A percentile compares a stretch with the other conserved stretches of the same genome.
Conservation (phyloP, 2,888 invertebrate species). For the Plagiodera versicolora region DNA sequence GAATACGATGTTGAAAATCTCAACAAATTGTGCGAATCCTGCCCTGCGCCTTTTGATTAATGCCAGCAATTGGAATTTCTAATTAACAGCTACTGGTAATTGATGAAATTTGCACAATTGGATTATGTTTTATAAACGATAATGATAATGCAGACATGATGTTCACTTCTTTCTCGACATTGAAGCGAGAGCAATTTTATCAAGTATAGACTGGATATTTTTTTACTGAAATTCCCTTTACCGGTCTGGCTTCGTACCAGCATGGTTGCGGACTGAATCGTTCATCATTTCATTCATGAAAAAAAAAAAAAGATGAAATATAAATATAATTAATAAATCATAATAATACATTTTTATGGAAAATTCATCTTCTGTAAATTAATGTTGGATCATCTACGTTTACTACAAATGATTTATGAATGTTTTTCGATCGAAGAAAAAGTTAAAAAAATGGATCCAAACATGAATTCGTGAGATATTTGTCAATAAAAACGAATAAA, state of each 20-base stretch:
- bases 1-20: neutral
- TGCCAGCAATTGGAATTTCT: neutral
- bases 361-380: no score
- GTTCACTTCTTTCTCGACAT: neutral
- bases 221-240: neutral
- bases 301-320: no score
- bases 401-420: no score
- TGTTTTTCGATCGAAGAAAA: no score
- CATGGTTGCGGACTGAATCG: no score
- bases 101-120: conserved; percentile 11
- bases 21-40: neutral
- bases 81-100: conserved; percentile 5
- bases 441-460: no score
- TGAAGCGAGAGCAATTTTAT: neutral
- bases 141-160: conserved; percentile 3
- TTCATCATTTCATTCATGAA: no score
- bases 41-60: neutral
- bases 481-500: no score
- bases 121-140: conserved; percentile 10
- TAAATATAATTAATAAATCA: no score
- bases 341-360: no score
- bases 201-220: neutral
- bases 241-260: neutral
- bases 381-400: no score
- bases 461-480: no score